Evolutionary conservation across 2,797 vertebrate species (phyloP), one percentile per base, ranked within the genome.

Genomic region (Notoglanidium macrostoma): DNA sequence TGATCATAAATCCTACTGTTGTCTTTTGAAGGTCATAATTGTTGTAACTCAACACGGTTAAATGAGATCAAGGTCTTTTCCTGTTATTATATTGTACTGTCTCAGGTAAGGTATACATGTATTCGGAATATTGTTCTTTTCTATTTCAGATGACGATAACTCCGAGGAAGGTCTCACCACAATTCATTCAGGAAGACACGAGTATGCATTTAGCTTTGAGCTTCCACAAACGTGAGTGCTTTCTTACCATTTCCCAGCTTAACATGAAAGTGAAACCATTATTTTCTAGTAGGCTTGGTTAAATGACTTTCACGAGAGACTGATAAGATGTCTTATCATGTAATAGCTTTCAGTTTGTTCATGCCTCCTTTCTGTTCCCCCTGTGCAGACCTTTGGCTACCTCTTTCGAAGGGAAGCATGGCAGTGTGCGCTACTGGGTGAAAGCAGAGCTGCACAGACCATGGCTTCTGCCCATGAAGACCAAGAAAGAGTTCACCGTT

Each of bases 401-500:
- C 93, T 99, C 98, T 92, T 99, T 99, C 84, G 98, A 99, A 95
- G 98, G 98, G 94, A 98, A 98, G 95, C 98, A 99, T 89, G 98
- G 98, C 94, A 98, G 97, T 90, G 98, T 99, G 94, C 96, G 98
- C 89, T 99, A 99, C 96, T 99, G 98, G 98, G 97, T 99, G 93
- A 98, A 97, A 94, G 97, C 97, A 0, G 98, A 99, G 93, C 96
- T 99, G 92, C 97, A 98, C 95, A 97, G 98, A 93, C 97, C 97
- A 76, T 99, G 98, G 98, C 92, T 99, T 94, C 96, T 98, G 91
- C 97, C 98, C 88, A 97, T 98, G 95, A 98, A 96, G 96, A 96
- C 96, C 93, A 99, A 98, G 97, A 99, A 99, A 94, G 98, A 99
- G 97, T 99, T 99, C 96, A 97, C 97, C 90, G 98, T 99, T 94